Conservation (phyloP, 2,888 invertebrate species). For the Pandemis cinnamomeana region DNA sequence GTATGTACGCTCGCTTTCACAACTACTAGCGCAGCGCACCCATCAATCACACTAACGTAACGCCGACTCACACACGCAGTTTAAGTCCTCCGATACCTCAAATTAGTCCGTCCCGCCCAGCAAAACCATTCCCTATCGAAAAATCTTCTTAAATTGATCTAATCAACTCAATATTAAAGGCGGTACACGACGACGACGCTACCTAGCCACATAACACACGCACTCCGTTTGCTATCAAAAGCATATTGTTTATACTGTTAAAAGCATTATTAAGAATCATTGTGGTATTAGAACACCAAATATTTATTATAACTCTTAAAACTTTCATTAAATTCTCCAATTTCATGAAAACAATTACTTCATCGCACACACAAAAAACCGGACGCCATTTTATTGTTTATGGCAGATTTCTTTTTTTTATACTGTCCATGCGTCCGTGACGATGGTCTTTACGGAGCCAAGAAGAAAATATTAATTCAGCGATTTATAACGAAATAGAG, state of each 20-base stretch:
- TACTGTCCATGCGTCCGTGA: constrained; percentile 37
- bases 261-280: constrained; percentile 53
- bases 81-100: constrained; percentile 49
- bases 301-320: constrained; percentile 47
- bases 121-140: constrained; percentile 52
- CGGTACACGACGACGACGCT: constrained; percentile 81
- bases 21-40: constrained; percentile 78
- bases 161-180: constrained; percentile 72
- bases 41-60: constrained; percentile 74
- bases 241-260: constrained; percentile 48
- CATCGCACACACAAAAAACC: constrained; percentile 83
- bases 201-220: constrained; percentile 70
- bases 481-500: constrained; percentile 26
- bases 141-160: constrained; percentile 62
- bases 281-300: constrained; percentile 48
- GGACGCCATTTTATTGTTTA: constrained; percentile 84
- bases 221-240: constrained; percentile 62
- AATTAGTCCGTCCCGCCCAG: constrained; percentile 48
- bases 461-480: constrained; percentile 14
- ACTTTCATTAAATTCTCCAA: constrained; percentile 55
- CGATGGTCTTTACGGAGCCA: constrained; percentile 35
- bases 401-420: constrained; percentile 61
- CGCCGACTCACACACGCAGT: constrained; percentile 45
- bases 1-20: constrained; percentile 82
- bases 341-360: constrained; percentile 78